These are phyloP conservation scores for Clupea harengus DNA, from an alignment of 2,113 vertebrate species.

Conservation along the genomic window DNA sequence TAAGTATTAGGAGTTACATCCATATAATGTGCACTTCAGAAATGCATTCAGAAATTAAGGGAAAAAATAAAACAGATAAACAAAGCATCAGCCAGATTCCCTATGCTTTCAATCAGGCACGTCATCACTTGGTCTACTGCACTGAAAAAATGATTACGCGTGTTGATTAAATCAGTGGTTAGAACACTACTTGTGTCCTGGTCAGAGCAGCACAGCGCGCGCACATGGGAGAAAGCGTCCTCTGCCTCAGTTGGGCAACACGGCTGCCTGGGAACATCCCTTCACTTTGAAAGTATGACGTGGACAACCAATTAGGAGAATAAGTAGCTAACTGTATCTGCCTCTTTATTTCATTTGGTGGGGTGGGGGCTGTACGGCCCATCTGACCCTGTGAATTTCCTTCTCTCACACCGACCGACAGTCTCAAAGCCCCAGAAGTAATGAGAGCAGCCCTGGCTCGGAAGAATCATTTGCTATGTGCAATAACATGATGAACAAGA, in stretches of 20 bases:
- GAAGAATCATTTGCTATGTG: conserved; percentile 25
- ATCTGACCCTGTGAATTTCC: conserved; percentile 11
- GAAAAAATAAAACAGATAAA: conserved; percentile 43
- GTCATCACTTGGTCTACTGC: conserved; percentile 67
- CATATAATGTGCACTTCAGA: conserved; percentile 40
- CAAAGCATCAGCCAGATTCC: conserved; percentile 36
- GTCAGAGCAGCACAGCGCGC: neutral
- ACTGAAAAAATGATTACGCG: conserved; percentile 50
- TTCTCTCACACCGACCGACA: neutral
- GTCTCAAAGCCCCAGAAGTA: neutral
- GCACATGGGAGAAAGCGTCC: neutral
- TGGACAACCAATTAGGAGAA: neutral
- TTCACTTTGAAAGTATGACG: neutral
- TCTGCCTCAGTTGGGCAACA: neutral
- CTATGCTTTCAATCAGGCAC: conserved; percentile 81
- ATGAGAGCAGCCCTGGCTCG: neutral
- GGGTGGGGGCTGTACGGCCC: neutral
- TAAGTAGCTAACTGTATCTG: neutral
- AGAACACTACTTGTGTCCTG: conserved; percentile 11
- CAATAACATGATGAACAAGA: conserved; percentile 20
- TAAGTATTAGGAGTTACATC: conserved; percentile 50
- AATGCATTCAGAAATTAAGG: conserved; percentile 59
- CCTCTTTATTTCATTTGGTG: neutral
- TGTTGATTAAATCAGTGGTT: conserved; percentile 42
- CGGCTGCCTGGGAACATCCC: neutral